Evolutionary conservation across 2,797 vertebrate genomes (phyloP), one percentile per base, ranked within the genome.

Genomic region (Sphenopsis melanotis): DNA sequence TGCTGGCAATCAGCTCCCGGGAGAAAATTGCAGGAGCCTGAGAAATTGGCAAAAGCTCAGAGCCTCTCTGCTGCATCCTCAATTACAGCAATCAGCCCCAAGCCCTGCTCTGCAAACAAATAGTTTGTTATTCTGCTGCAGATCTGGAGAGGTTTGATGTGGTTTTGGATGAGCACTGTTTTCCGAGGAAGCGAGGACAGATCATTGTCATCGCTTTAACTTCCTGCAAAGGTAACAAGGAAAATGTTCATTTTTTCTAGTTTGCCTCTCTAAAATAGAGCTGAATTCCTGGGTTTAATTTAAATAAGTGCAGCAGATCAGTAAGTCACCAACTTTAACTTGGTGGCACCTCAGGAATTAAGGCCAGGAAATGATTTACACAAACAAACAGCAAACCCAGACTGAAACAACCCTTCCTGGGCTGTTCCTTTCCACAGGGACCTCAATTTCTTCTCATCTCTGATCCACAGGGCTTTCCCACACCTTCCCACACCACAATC

Each of bases 21-120:
- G 5, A 85, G 72, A 85, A 93, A 64, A 90, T 42, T 83, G 37
- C 70, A n/a, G 27, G 68, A 93, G 41, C 52, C 30, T 11, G 34
- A 32, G 53, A 78, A 92, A 55, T 29, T 83, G 53, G 72, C 53
- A 70, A 23, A 46, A 64, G 64, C 76, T 64, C 44, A 8, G 39
- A 19, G 37, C 46, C 75, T 93, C 82, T 81, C 87, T 83, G 52
- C 90, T 87, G 74, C 52, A 56, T 65, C 44, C 27, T 55, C 66
- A 90, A 49, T 87, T 77, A 77, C 34, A 75, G 32, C 68, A 60
- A 20, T 4, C 55, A 78, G 26, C 77, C 65, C 26, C 29, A 55
- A 76, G 37, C 12, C 39, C 69, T 39, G 57, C 77, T 93, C 94
- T 89, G 83, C 75, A 88, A 92, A 65, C 81, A 68, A 90, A 86